Base-by-base conservation (phyloP, 2,888 invertebrate species). In the Athalia cordata region DNA sequence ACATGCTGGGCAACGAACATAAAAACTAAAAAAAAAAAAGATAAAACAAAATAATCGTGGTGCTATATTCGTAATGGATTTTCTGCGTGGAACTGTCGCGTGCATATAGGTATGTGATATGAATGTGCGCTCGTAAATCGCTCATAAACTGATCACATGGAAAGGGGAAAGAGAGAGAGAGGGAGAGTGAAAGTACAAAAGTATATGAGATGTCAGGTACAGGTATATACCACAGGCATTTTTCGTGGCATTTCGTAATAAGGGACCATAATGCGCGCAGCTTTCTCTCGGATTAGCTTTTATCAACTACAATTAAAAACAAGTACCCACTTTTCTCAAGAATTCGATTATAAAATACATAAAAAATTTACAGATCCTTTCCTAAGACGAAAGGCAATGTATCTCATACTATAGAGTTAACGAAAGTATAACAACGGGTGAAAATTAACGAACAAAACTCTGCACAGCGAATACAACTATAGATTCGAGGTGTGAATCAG, bases 221-320 rank as follows among this genome's bases (percentile, higher is more conserved):
- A 29, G 29, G 29, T 29, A 47, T 15, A 15, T 29, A 43, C 5
- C 55, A 52, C 68, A 68, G 68, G 9, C 4, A 55, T 50, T 75
- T 75, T 74, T 49, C 8, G 74, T 62, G 50, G 50, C 62, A 74
- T 75, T 74, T 49, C 8, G 74, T 62, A 62, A 62, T 74, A 74
- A 74, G 62, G 61, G 49, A 49, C 29, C 29, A 29, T 29, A 72
- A 72, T 8, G 57, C 61, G 11, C 50, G 11, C 29, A 29, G 29
- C 57, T 49, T 29, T 62, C 62, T 59, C 72, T 47, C 45, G 45
- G 62, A 75, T 75, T 75, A 75, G 50, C 75, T 75, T 75, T 75
- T 64, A 75, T 75, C 62, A 52, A 61, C 62, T 61, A 6, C 62
- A 75, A 75, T 75, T 75, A 75, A 75, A 75, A 75, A 13, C 75